Base-by-base conservation (phyloP, 2,888 invertebrate genomes). In the Caenorhabditis auriculariae region DNA sequence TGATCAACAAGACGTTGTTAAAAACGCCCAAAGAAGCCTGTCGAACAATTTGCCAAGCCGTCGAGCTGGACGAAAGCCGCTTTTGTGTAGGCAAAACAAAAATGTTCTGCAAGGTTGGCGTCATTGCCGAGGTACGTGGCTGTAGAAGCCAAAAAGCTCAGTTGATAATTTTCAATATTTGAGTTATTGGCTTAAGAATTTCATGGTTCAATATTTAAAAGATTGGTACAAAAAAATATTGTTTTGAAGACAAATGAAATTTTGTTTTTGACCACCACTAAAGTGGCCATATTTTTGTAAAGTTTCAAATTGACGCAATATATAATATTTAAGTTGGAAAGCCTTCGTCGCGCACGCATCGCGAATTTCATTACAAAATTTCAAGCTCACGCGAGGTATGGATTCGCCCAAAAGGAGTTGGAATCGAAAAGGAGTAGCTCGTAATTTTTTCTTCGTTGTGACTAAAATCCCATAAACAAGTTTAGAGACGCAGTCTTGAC, bases 101-200 rank as follows among this genome's bases (percentile, higher is more conserved):
- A 50, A 51, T 80, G 5, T 76, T 80, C 55, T 76, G 73, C 44
- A 76, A 74, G 43, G 77, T 75, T 24, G 80, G 80, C 49, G 64
- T 80, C 15, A 54, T 80, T 35, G 72, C 78, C 7, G 75, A 77
- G 55, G 71, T 72, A 35, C n/a, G 60, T 19, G 12, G n/a, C n/a
- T 35, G 12, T 12, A 35, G 35, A 9, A 35, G 1, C 9, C 35
- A 38, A 21, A 32, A 54, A 46, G 45, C 17, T 46, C 4, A 38
- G n/a, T n/a, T n/a, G n/a, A n/a, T n/a, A n/a, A n/a, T n/a, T n/a
- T n/a, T n/a, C n/a, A n/a, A n/a, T n/a, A n/a, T n/a, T n/a, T n/a
- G n/a, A n/a, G n/a, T n/a, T n/a, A n/a, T n/a, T n/a, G n/a, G n/a
- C n/a, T n/a, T n/a, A n/a, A n/a, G n/a, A n/a, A n/a, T n/a, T n/a